Percentiles rank a stretch among this genome's conserved stretches.
These are phyloP conservation scores for Copidosoma aretas DNA, from an alignment of 2,888 invertebrate genomes.

Conservation along the genomic window DNA sequence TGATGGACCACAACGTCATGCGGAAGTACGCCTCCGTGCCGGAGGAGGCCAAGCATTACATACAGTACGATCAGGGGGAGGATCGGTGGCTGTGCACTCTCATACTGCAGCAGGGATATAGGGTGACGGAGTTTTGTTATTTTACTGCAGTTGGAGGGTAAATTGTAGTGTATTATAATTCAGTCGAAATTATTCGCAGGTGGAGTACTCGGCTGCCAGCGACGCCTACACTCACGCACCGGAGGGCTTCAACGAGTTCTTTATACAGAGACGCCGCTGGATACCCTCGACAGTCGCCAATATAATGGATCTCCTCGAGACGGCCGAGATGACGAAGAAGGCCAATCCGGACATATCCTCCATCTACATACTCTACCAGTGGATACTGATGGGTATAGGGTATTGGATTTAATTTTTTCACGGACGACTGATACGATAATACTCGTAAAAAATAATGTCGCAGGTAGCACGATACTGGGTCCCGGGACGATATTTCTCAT, in stretches of 20 bases:
- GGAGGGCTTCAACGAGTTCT: constrained; percentile 91
- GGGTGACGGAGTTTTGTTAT: too few species aligned
- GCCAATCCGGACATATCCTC: constrained; percentile 90
- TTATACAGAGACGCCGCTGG: constrained; percentile 93
- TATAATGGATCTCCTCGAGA: constrained; percentile 84
- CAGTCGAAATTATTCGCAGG: constrained; percentile 40
- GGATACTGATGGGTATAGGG: constrained; percentile 72
- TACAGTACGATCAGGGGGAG: constrained; percentile 96
- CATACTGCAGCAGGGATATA: constrained; percentile 87
- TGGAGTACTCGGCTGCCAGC: constrained; percentile 94
- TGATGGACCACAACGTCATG: constrained; percentile 92
- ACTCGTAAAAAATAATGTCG: background rate
- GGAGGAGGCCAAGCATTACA: constrained; percentile 81
- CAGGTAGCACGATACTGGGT: constrained; percentile 77
- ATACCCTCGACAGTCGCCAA: constrained; percentile 96
- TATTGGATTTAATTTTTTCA: too few species aligned
- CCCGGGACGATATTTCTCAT: constrained; percentile 85
- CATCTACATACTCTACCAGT: constrained; percentile 78
- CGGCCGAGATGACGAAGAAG: constrained; percentile 78
- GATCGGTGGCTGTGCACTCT: constrained; percentile 96
- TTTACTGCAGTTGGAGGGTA: too few species aligned
- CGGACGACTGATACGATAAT: too few species aligned
- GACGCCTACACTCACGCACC: constrained; percentile 95
- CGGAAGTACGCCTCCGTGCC: constrained; percentile 83
- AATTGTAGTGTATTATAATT: background rate